Evolutionary conservation across 2,113 vertebrate species (phyloP), one percentile per base, ranked within the genome.

Genomic region (Willisornis vidua): DNA sequence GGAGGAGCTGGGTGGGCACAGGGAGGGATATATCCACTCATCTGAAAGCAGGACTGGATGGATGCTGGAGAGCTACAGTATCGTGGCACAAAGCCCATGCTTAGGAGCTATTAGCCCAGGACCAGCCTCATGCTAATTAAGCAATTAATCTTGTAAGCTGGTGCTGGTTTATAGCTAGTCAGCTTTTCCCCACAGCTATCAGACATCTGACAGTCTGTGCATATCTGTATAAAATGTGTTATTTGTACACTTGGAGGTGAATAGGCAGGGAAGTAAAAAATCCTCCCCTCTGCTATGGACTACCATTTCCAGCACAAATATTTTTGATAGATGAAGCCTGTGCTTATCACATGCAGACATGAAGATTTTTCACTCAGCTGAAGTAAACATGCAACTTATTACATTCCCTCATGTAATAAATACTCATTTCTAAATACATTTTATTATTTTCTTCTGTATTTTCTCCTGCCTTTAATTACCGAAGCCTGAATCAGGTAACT

Each of bases 81-180:
- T 37, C 1, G 0, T 13, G 31, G 54, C 3, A 9, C 66, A 29
- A 22, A 55, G 22, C 51, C 33, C 39, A 33, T 16, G 8, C 6
- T 52, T 39, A 89, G 68, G 35, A 71, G 33, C 43, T 58, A 12
- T 14, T 46, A 79, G 70, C 41, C 48, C 62, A 48, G 77, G 33
- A 45, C 20, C 28, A 81, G 79, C 43, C 52, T 57, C 3, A 4
- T 17, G 14, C 17, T 66, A 66, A 76, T 28, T 68, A 41, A 35
- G 10, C 35, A 76, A 52, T n/a, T 68, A 33, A 28, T 6, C 49
- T 61, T 82, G 45, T 49, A 68, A 29, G 48, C 54, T 57, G 52
- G 18, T 13, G 9, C 37, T 81, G 61, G 6, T 63, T 91, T 75
- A 35, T 37, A 72, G 49, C 48, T 33, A 49, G 51, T 33, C 45